A percentile compares a stretch with the other conserved stretches of the same genome.
phyloP scores from a whole-genome alignment of 2,113 vertebrate species.

The Proteles cristata region DNA sequence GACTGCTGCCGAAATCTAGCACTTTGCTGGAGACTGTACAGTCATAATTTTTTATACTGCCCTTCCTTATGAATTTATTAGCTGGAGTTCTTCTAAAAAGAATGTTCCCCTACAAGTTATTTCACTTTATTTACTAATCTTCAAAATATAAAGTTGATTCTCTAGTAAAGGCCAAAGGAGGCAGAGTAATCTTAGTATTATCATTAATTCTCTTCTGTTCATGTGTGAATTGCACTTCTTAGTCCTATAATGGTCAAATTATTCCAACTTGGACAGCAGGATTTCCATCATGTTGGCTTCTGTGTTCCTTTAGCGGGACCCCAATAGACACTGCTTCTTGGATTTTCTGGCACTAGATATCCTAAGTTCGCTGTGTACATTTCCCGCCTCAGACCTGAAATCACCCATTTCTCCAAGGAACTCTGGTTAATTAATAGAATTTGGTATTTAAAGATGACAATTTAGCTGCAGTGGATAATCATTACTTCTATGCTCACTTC shows the following conservation, averaged over 20 bases:
- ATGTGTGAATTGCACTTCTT: neutral
- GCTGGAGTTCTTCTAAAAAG: neutral
- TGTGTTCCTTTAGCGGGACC: neutral
- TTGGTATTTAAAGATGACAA: conserved; percentile 21
- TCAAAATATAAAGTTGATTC: neutral
- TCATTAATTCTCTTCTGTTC: neutral
- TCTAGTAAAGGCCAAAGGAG: conserved; percentile 4
- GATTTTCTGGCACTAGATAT: conserved; percentile 16
- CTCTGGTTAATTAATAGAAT: neutral
- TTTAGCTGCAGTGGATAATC: neutral
- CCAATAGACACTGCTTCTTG: neutral
- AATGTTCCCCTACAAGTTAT: neutral
- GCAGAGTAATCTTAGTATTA: neutral
- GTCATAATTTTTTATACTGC: neutral
- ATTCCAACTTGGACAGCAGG: neutral
- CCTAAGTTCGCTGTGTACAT: neutral
- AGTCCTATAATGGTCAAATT: neutral
- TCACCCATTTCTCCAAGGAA: neutral
- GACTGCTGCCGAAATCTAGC: neutral
- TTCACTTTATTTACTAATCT: conserved; percentile 19
- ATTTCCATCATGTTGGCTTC: neutral
- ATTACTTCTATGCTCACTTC: neutral
- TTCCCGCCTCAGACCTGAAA: neutral
- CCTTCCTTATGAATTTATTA: neutral
- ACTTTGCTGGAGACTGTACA: neutral